These are phyloP conservation scores for Heliconius erato DNA, from an alignment of 2,888 invertebrate genomes.

Conservation along the genomic window DNA sequence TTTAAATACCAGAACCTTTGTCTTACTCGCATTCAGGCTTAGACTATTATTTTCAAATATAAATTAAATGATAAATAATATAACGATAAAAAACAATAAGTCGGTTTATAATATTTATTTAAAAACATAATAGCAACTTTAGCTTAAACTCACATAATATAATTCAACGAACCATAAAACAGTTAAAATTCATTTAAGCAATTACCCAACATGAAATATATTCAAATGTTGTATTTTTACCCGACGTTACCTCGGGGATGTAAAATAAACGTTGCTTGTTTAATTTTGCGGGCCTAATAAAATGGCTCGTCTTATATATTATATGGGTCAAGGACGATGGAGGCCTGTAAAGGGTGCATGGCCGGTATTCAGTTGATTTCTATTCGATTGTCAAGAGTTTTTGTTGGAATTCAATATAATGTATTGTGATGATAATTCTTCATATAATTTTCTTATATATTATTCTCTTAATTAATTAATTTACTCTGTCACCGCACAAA, in stretches of 20 bases:
- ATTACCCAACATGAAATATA: not conserved
- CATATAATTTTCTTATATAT: not conserved
- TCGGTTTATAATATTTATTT: not conserved
- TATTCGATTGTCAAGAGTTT: not conserved
- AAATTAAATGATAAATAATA: too few relatives aligned
- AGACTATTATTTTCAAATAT: too few relatives aligned
- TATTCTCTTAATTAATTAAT: too few relatives aligned
- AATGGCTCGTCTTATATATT: conserved; percentile 20
- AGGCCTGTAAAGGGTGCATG: conserved; percentile 16
- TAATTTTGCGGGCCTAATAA: conserved; percentile 34
- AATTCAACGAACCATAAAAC: not conserved
- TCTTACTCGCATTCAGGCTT: too few relatives aligned
- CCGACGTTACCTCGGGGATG: conserved; percentile 26
- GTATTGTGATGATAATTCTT: too few relatives aligned
- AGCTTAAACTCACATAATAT: not conserved
- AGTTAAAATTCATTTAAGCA: not conserved
- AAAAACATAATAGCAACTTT: not conserved
- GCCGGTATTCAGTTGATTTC: conserved; percentile 8
- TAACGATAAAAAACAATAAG: not conserved
- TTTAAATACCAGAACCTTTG: too few relatives aligned
- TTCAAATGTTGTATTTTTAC: not conserved
- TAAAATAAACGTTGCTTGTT: conserved; percentile 31
- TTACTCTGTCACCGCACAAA: not conserved
- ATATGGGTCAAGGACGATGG: conserved; percentile 36
- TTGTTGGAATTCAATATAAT: not conserved